A percentile compares a stretch with the other conserved stretches of the same genome.
Evolutionary conservation across 2,888 invertebrate genomes (phyloP).

Genomic region (Limnephilus rhombicus): DNA sequence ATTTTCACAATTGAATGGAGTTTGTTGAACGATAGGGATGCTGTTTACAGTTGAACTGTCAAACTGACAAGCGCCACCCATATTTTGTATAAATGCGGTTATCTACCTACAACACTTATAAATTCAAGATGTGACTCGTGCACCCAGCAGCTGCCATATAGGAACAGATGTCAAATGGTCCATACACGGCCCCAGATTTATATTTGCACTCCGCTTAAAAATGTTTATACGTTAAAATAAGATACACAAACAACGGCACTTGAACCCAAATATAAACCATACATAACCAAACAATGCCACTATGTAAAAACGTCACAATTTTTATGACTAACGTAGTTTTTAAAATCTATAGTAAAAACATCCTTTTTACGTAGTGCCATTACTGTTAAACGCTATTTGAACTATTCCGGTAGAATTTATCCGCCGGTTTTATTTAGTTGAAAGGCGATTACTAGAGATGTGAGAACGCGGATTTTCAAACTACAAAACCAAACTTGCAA

Average conservation of each 20-base stretch:
- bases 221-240: conserved; percentile 44
- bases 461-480: conserved; percentile 12
- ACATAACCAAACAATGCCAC: background rate
- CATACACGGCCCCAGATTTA: conserved; percentile 50
- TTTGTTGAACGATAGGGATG: background rate
- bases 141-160: conserved; percentile 50
- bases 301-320: background rate
- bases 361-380: background rate
- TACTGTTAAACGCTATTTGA: background rate
- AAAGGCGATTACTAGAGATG: conserved; percentile 38
- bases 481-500: conserved; percentile 8
- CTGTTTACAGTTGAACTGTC: conserved; percentile 23
- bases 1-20: background rate
- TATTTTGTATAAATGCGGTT: background rate
- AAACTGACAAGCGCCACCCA: conserved; percentile 1
- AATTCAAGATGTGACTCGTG: conserved; percentile 17
- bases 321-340: background rate
- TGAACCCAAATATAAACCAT: conserved; percentile 6
- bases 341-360: background rate
- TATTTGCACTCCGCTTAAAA: conserved; percentile 62
- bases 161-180: conserved; percentile 61
- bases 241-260: conserved; percentile 46
- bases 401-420: conserved; percentile 6
- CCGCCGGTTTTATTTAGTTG: conserved; percentile 36
- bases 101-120: conserved; percentile 15